Percentiles rank a stretch among this genome's conserved stretches.
These are phyloP conservation scores for Seladonia tumulorum DNA, from an alignment of 2,888 invertebrate genomes.

Conservation along the genomic window DNA sequence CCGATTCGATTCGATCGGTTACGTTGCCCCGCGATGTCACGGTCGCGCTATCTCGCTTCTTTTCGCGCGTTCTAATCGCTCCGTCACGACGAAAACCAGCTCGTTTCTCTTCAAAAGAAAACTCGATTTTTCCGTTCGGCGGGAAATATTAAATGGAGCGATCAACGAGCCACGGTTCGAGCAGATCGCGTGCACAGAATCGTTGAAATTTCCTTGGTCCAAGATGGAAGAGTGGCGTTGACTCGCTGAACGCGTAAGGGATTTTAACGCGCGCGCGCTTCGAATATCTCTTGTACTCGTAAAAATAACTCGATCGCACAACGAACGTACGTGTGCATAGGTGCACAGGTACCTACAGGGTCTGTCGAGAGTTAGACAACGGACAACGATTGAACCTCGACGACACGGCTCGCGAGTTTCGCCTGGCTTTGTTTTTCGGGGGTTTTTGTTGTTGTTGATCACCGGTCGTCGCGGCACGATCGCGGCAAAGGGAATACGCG, in stretches of 20 bases:
- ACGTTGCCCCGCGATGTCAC: not conserved
- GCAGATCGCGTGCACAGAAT: conserved; percentile 26
- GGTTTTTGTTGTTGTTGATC: not conserved
- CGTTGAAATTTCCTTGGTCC: conserved; percentile 25
- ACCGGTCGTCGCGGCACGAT: not conserved
- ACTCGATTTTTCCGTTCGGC: not conserved
- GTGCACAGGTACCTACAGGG: not conserved
- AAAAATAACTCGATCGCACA: conserved; percentile 17
- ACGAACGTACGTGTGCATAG: not conserved
- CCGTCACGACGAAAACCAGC: not conserved
- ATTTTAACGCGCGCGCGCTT: conserved; percentile 18
- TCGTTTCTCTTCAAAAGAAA: not conserved
- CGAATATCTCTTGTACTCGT: conserved; percentile 26
- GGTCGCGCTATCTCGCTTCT: not conserved
- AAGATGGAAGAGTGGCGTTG: not conserved
- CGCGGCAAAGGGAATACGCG: not conserved
- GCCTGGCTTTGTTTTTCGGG: not conserved
- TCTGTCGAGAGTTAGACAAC: not conserved
- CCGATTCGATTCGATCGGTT: not conserved
- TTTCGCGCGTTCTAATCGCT: not conserved
- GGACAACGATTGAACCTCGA: not conserved
- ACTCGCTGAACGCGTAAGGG: conserved; percentile 40
- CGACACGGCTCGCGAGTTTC: not conserved
- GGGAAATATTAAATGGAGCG: not conserved
- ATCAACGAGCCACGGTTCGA: not conserved